These are phyloP conservation scores for Eretmochelys imbricata DNA, from an alignment of 2,113 vertebrate genomes.

Conservation along the genomic window DNA sequence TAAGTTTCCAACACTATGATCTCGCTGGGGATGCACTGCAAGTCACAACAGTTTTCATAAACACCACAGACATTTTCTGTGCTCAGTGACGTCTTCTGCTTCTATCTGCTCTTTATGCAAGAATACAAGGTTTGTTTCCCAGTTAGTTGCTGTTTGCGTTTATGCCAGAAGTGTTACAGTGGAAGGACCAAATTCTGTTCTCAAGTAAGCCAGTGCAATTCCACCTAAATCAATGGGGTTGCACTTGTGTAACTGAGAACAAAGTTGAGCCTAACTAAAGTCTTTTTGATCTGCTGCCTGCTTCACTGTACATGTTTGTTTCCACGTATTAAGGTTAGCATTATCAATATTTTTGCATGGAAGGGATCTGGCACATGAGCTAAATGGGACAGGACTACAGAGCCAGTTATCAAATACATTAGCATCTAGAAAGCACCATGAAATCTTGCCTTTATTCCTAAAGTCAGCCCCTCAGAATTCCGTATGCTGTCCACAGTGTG, in stretches of 20 bases:
- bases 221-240: conserved; percentile 61
- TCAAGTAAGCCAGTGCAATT: conserved; percentile 64
- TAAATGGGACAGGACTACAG: conserved; percentile 10
- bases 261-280: conserved; percentile 58
- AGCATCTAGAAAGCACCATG: background rate
- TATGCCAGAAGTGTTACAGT: conserved; percentile 66
- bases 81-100: conserved; percentile 47
- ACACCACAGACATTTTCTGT: conserved; percentile 61
- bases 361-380: conserved; percentile 52
- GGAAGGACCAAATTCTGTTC: conserved; percentile 66
- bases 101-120: conserved; percentile 56
- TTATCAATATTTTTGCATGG: conserved; percentile 60
- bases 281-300: conserved; percentile 49
- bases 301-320: background rate
- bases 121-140: conserved; percentile 53
- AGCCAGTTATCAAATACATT: conserved; percentile 17
- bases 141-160: conserved; percentile 65
- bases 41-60: conserved; percentile 48
- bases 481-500: background rate
- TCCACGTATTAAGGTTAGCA: conserved; percentile 7
- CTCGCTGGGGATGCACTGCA: conserved; percentile 46
- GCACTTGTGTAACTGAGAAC: conserved; percentile 55
- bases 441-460: background rate
- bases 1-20: background rate
- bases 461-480: background rate